phyloP scores from a whole-genome alignment of 2,797 vertebrate species.

The Gephyroberyx darwinii region DNA sequence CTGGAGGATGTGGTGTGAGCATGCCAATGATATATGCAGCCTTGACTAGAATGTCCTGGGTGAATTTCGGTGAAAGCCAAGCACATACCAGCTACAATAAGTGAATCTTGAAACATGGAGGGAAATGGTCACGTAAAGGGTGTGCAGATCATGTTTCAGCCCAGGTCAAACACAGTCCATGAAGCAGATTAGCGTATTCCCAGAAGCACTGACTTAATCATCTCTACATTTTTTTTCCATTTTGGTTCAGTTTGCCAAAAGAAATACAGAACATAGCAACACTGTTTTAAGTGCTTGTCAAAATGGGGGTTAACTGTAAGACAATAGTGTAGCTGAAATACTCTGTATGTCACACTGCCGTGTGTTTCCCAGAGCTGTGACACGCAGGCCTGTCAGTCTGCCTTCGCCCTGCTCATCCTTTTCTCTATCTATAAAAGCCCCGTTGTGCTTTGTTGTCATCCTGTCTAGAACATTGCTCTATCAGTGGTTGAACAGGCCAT shows the following conservation, averaged over 20 bases:
- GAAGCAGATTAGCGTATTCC: slow-evolving; percentile 40
- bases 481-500: slow-evolving; percentile 47
- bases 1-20: slow-evolving; percentile 30
- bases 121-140: slow-evolving; percentile 67
- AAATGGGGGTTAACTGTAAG: slow-evolving; percentile 32
- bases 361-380: slow-evolving; percentile 41
- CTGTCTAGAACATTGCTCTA: slow-evolving; percentile 23
- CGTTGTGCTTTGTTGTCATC: slow-evolving; percentile 37
- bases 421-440: slow-evolving; percentile 29
- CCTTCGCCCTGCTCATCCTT: slow-evolving; percentile 13
- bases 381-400: slow-evolving; percentile 40
- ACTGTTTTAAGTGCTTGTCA: slow-evolving; percentile 44
- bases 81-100: slow-evolving; percentile 47
- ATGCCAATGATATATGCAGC: slow-evolving; percentile 26
- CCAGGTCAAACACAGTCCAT: slow-evolving; percentile 39
- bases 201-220: slow-evolving; percentile 42
- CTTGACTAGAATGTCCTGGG: slow-evolving; percentile 51
- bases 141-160: slow-evolving; percentile 37
- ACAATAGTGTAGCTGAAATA: slow-evolving; percentile 19
- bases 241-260: slow-evolving; percentile 27
- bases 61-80: slow-evolving; percentile 31
- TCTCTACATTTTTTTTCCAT: slow-evolving; percentile 29
- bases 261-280: not conserved
- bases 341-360: slow-evolving; percentile 39
- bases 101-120: slow-evolving; percentile 62